Conservation (phyloP, 2,113 vertebrate genomes). For the Hirundichthys speculiger region DNA sequence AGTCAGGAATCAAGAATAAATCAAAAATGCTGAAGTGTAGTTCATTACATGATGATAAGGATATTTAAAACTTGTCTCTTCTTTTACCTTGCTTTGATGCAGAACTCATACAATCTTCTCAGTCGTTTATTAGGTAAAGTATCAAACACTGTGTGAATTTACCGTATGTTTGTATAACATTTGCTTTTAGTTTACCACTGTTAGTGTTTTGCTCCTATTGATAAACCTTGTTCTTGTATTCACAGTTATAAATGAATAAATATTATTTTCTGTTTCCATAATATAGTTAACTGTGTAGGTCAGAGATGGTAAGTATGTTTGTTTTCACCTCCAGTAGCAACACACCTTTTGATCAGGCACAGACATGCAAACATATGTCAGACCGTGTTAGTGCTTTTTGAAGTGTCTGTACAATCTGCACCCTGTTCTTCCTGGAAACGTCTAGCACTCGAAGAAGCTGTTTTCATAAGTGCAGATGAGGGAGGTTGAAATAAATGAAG, state of each 20-base stretch:
- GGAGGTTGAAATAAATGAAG: conserved; percentile 50
- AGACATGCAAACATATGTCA: conserved; percentile 47
- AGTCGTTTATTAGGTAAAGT: no score
- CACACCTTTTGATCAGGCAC: conserved; percentile 34
- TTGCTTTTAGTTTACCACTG: no score
- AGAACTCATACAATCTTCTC: no score
- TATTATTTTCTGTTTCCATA: background rate
- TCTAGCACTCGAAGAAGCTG: conserved; percentile 47
- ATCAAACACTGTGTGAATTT: no score
- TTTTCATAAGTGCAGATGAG: conserved; percentile 59
- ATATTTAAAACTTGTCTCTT: no score
- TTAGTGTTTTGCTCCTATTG: no score
- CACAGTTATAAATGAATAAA: background rate
- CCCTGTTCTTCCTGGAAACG: conserved; percentile 65
- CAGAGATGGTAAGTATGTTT: conserved; percentile 23
- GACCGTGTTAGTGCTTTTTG: conserved; percentile 47
- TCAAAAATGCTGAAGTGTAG: no score
- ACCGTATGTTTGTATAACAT: no score
- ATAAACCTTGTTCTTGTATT: background rate
- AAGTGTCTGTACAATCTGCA: conserved; percentile 42
- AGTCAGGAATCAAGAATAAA: no score
- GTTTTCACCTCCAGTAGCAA: conserved; percentile 34
- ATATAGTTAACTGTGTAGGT: background rate
- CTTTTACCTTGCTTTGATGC: no score
- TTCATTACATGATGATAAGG: no score